A percentile compares a stretch with the other conserved stretches of the same genome.
These are phyloP conservation scores for Pherbina coryleti DNA, from an alignment of 2,888 invertebrate species.

Conservation along the genomic window DNA sequence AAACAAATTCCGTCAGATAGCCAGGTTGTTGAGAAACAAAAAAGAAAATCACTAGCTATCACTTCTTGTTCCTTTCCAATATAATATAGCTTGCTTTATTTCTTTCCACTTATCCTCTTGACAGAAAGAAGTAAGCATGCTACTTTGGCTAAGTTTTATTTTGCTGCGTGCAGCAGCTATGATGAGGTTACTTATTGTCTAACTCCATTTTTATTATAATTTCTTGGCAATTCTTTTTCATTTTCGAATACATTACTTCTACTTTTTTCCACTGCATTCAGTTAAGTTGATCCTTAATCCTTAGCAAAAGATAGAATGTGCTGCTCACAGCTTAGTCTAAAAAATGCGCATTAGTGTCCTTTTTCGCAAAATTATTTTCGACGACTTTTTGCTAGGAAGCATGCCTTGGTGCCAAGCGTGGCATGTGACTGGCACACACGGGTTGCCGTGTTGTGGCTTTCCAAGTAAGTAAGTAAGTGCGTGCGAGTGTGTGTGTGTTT, in stretches of 20 bases:
- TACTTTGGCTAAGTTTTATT: not conserved
- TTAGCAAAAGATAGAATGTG: conserved; percentile 5
- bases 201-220: conserved; percentile 26
- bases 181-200: conserved; percentile 53
- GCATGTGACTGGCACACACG: not conserved
- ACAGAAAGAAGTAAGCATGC: not conserved
- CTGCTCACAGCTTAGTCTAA: conserved; percentile 12
- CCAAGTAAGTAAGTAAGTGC: not conserved
- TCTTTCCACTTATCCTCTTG: not conserved
- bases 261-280: not conserved
- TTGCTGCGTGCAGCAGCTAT: conserved; percentile 47
- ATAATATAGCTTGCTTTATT: not conserved
- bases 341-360: conserved; percentile 34
- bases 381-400: not conserved
- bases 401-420: not conserved
- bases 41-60: not conserved
- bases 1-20: not conserved
- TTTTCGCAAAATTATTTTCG: conserved; percentile 5
- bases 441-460: not conserved
- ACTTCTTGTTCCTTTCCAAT: not conserved
- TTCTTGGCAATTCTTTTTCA: conserved; percentile 6
- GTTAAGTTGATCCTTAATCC: conserved; percentile 6
- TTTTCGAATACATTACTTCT: conserved; percentile 13
- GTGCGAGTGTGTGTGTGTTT: not conserved
- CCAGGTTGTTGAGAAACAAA: not conserved